These are phyloP conservation scores for Germaria angustata DNA, from an alignment of 2,888 invertebrate species.

Conservation along the genomic window DNA sequence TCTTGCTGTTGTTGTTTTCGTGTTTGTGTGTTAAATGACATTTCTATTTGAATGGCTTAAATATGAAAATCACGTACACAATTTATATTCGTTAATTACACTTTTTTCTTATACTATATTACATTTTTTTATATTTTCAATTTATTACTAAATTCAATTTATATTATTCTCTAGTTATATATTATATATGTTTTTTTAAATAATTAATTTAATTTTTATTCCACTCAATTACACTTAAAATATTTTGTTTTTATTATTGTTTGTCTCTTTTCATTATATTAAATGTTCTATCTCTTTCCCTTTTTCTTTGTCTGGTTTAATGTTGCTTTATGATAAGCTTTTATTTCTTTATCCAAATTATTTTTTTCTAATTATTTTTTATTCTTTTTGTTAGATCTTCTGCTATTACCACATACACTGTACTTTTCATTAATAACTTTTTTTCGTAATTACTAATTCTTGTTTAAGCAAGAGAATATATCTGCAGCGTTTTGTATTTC, in stretches of 20 bases:
- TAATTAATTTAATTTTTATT: conserved; percentile 5
- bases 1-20: conserved; percentile 24
- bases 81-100: conserved; percentile 28
- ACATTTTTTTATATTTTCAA: neutral
- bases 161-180: conserved; percentile 3
- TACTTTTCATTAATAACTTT: conserved; percentile 51
- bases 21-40: conserved; percentile 17
- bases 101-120: conserved; percentile 13
- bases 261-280: conserved; percentile 5
- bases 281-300: conserved; percentile 42
- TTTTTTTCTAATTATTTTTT: conserved; percentile 48
- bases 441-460: neutral
- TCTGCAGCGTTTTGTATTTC: conserved; percentile 24
- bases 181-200: neutral
- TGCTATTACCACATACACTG: conserved; percentile 66
- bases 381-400: conserved; percentile 45
- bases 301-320: conserved; percentile 19
- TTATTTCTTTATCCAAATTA: conserved; percentile 33
- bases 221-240: neutral
- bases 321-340: conserved; percentile 9
- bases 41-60: conserved; percentile 24
- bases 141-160: conserved; percentile 32
- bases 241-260: conserved; percentile 17
- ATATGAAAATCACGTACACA: conserved; percentile 52
- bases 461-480: conserved; percentile 14